Base-by-base conservation (phyloP, 2,797 vertebrate species). In the Nasua narica region DNA sequence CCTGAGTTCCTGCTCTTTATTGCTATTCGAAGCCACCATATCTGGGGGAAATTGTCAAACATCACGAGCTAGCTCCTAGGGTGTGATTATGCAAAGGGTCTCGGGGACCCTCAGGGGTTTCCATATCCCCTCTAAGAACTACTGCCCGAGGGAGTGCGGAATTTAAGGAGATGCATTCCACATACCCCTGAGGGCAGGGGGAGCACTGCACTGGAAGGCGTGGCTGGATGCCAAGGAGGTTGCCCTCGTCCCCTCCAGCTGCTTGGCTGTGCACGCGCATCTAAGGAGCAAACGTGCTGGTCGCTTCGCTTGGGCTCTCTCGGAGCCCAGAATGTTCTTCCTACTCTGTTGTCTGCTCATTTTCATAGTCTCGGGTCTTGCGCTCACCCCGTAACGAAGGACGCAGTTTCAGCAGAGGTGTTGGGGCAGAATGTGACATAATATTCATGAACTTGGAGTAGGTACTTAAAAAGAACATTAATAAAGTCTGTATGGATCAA, bases 161-260 rank as follows among this genome's bases (percentile, higher is more conserved):
- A 69, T 16, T 21, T 90, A 96, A 96, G 52, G 95, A 94, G 91
- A 81, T 72, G 95, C 25, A 43, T 35, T 21, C 0, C 48, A 37
- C 79, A 96, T 91, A 97, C 74, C 91, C 60, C 46, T 58, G n/a
- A 89, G 7, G 78, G 60, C 91, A 76, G 19, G 82, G 83, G 83
- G 78, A 84, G 62, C 35, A 89, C 13, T 84, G 95, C 77, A 58
- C 93, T 97, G 97, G 90, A 25, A 90, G 93, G 94, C 4, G 52
- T 0, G 4, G 52, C 21, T 72, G 76, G 12, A 96, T 5, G 79
- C 88, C 58, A 96, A 96, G 90, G 4, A 0, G 9, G 85, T 95
- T 69, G 88, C 32, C 18, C 46, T 87, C 87, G 93, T 70, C 18
- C 3, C 32, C 76, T 32, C 37, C 35, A 78, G 70, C 92, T 96